Evolutionary conservation across 1,140 invertebrate genomes (phyloP), one percentile per base, ranked within the genome.

Genomic region (Meloidogyne hapla): DNA sequence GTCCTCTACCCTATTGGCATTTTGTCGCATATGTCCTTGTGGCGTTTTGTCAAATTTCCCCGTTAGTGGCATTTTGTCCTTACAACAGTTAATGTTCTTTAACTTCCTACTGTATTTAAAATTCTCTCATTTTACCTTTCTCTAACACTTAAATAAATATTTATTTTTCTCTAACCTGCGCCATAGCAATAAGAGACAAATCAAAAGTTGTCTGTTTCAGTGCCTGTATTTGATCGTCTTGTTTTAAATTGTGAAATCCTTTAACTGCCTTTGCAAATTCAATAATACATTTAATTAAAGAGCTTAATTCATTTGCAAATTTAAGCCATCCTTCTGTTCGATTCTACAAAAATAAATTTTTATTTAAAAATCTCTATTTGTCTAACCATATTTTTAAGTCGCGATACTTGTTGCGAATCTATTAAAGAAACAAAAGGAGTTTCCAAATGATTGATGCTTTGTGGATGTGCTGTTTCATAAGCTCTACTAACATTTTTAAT

Each of bases 281-380:
- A 64, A 82, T 82, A n/a, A 82, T 81, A 38, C 61, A 84, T 42
- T 76, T 71, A 42, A 83, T 84, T 9, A 82, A 75, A 69, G 78
- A 74, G 13, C 83, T 82, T 23, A 82, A 25, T 42, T 84, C 74
- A 48, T 82, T 64, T 25, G 81, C 79, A 42, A 74, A 82, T 38
- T 73, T 84, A 12, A 68, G 18, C 81, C 81, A 82, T 6, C 79
- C 82, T 13, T 73, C 48, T n/a, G 61, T 69, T 62, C 78, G 82
- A 40, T 74, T 66, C 81, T 82, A 64, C 28, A 84, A 74, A 48
- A 42, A 82, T 13, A 21, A 23, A 15, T 12, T 13, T n/a, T 40
- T 56, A 77, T n/a, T 23, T 21, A 12, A 12, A 1, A 15, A 63
- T 63, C 33, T 10, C 15, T n/a, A 3, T 10, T n/a, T n/a, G 3